A percentile compares a stretch with the other conserved stretches of the same genome.
Evolutionary conservation across 2,797 vertebrate species (phyloP).

Genomic region (Gambusia yucatana): DNA sequence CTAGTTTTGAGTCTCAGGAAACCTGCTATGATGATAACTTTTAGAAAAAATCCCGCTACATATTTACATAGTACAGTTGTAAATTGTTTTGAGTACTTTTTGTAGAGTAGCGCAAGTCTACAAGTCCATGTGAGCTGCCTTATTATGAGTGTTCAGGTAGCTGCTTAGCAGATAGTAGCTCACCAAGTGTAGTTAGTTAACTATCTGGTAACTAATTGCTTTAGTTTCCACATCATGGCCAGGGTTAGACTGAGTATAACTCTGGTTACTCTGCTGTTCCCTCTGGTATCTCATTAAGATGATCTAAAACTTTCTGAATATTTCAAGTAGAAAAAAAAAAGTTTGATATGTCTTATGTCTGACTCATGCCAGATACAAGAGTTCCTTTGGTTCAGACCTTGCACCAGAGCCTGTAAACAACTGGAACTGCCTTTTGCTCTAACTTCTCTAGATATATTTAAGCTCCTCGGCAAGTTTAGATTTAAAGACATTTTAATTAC

Average conservation of each 20-base stretch:
- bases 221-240: background rate
- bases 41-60: background rate
- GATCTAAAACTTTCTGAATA: background rate
- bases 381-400: background rate
- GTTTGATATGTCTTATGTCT: background rate
- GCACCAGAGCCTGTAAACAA: background rate
- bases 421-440: background rate
- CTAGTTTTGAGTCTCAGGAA: background rate
- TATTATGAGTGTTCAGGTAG: background rate
- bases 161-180: background rate
- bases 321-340: too few relatives aligned
- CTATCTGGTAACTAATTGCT: background rate
- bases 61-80: background rate
- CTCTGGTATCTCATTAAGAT: background rate
- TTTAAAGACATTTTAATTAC: background rate
- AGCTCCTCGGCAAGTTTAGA: background rate
- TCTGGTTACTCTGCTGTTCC: background rate
- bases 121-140: too few relatives aligned
- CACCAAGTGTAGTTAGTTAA: background rate
- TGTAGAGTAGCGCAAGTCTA: too few relatives aligned
- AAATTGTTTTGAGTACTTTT: too few relatives aligned
- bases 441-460: background rate
- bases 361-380: background rate
- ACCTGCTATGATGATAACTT: background rate
- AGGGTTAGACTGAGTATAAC: background rate